Percentiles rank a stretch among this genome's conserved stretches.
phyloP scores from a whole-genome alignment of 1,140 invertebrate species.

The Argopecten irradians region DNA sequence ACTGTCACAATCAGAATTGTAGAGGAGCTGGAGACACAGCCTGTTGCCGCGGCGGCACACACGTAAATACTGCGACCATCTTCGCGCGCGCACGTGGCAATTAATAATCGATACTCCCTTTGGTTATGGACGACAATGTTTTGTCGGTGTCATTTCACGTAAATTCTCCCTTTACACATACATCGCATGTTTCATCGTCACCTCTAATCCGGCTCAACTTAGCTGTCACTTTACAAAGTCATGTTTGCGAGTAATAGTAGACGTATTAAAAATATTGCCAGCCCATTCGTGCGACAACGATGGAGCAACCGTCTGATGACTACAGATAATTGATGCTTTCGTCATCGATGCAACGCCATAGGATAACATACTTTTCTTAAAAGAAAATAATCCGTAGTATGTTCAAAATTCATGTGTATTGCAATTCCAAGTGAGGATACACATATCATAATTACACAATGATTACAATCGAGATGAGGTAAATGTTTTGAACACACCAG shows the following conservation, averaged over 20 bases:
- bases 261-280: too few species aligned
- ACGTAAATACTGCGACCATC: not conserved
- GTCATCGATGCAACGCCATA: too few species aligned
- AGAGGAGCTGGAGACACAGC: not conserved
- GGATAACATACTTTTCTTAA: too few species aligned
- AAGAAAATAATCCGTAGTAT: too few species aligned
- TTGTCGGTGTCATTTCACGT: not conserved
- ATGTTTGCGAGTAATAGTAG: not conserved
- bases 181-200: not conserved
- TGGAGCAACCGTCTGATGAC: too few species aligned
- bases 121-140: not conserved
- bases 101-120: not conserved
- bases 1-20: not conserved
- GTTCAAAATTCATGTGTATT: too few species aligned
- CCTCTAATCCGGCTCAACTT: not conserved
- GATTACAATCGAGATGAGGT: too few species aligned
- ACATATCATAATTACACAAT: too few species aligned
- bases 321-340: too few species aligned
- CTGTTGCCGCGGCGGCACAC: not conserved
- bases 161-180: not conserved
- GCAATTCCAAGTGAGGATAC: too few species aligned
- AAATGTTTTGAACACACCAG: too few species aligned
- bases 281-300: too few species aligned
- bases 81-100: constrained; percentile 13
- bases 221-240: not conserved